These are phyloP conservation scores for Branchellion lobata DNA, from an alignment of 2,888 invertebrate species.

Conservation along the genomic window DNA sequence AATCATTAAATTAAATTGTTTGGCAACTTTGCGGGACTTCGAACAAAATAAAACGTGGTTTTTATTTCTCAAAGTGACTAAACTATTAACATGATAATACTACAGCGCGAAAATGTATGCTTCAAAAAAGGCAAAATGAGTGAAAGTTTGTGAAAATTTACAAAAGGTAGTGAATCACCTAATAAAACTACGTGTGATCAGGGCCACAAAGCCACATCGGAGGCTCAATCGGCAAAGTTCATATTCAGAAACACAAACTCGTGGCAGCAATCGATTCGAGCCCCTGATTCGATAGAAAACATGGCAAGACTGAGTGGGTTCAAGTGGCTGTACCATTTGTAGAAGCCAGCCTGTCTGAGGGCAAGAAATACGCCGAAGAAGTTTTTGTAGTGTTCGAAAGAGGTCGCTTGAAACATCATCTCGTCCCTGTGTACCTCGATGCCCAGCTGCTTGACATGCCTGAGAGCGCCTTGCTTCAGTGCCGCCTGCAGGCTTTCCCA, in stretches of 20 bases:
- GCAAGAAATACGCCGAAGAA: not conserved
- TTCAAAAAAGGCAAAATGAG: too few species aligned
- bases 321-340: not conserved
- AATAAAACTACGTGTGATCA: too few species aligned
- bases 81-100: too few species aligned
- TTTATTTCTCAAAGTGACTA: too few species aligned
- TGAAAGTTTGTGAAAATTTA: too few species aligned
- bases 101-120: too few species aligned
- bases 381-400: not conserved
- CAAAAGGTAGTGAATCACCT: too few species aligned
- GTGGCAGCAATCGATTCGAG: not conserved
- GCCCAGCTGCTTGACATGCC: conserved; percentile 12
- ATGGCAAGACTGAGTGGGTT: not conserved
- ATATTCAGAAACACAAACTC: conserved; percentile 3
- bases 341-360: conserved; percentile 1
- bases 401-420: not conserved
- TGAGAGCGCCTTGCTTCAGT: conserved; percentile 4
- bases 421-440: conserved; percentile 1
- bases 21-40: too few species aligned
- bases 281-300: not conserved
- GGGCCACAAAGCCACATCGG: too few species aligned
- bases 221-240: too few species aligned
- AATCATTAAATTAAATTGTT: too few species aligned
- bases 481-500: conserved; percentile 5
- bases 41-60: too few species aligned